phyloP scores from a whole-genome alignment of 2,888 invertebrate genomes.

The Leptogaster cylindrica region DNA sequence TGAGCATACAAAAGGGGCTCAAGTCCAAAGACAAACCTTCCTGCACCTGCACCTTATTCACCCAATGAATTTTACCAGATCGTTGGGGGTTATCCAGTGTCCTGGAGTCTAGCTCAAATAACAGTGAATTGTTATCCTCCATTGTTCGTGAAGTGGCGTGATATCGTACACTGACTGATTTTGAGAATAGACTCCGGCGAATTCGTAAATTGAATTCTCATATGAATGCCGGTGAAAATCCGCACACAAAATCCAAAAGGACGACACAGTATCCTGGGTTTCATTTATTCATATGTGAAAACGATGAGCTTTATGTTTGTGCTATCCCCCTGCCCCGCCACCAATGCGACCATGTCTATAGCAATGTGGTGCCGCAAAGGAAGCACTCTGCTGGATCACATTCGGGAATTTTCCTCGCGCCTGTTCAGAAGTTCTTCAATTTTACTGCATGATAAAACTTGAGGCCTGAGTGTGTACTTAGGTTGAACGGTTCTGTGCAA shows the following conservation, averaged over 20 bases:
- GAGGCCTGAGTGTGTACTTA: slow-evolving; percentile 3
- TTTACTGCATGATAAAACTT: slow-evolving; percentile 9
- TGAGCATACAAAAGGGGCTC: too few species aligned
- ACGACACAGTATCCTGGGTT: neutral
- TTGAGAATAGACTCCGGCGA: neutral
- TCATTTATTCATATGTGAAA: slow-evolving; percentile 21
- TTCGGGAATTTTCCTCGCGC: neutral
- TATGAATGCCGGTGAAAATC: slow-evolving; percentile 9
- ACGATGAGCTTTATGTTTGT: slow-evolving; percentile 11
- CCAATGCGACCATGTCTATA: neutral
- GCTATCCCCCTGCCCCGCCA: too few species aligned
- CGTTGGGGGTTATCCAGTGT: neutral
- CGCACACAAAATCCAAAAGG: neutral
- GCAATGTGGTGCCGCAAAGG: too few species aligned
- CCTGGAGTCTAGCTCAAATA: slow-evolving; percentile 11
- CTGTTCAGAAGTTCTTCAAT: slow-evolving; percentile 8
- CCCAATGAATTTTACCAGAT: neutral
- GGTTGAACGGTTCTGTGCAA: neutral
- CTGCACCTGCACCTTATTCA: neutral
- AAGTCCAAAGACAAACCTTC: neutral
- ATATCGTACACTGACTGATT: neutral
- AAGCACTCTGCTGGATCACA: too few species aligned
- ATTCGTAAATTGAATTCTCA: slow-evolving; percentile 16
- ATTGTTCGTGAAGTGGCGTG: neutral
- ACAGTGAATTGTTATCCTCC: slow-evolving; percentile 16